Evolutionary conservation across 2,888 invertebrate genomes (phyloP).

Genomic region (Eucriotettix oculatus): DNA sequence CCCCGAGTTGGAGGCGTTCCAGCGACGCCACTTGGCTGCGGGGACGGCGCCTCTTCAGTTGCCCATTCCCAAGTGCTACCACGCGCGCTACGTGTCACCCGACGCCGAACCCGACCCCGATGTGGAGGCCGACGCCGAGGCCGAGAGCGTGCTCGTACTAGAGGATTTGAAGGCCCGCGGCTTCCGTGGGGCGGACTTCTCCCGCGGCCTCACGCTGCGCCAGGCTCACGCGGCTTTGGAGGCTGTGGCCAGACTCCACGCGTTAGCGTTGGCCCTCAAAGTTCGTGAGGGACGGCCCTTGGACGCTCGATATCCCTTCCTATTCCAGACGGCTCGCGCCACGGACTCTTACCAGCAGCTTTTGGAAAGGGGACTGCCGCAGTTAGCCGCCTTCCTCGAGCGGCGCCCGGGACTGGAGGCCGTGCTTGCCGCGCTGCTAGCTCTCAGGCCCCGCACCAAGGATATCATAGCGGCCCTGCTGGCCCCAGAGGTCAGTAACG

Average conservation of each 20-base stretch:
- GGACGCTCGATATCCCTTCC: slow-evolving; percentile 42
- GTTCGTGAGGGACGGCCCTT: slow-evolving; percentile 28
- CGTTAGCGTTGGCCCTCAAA: slow-evolving; percentile 48
- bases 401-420: slow-evolving; percentile 42
- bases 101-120: background rate
- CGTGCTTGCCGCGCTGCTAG: slow-evolving; percentile 41
- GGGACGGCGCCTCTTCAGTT: slow-evolving; percentile 34
- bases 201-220: slow-evolving; percentile 43
- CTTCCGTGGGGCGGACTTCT: slow-evolving; percentile 48
- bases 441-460: slow-evolving; percentile 47
- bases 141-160: slow-evolving; percentile 53
- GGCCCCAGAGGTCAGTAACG: slow-evolving; percentile 28
- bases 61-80: slow-evolving; percentile 54
- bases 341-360: slow-evolving; percentile 66
- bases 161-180: slow-evolving; percentile 50
- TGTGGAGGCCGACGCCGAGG: slow-evolving; percentile 21
- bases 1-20: slow-evolving; percentile 49
- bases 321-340: slow-evolving; percentile 62
- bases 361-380: slow-evolving; percentile 59
- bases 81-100: slow-evolving; percentile 38
- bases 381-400: slow-evolving; percentile 49
- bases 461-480: slow-evolving; percentile 52
- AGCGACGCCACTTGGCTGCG: slow-evolving; percentile 26
- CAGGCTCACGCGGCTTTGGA: slow-evolving; percentile 52
- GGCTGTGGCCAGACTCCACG: slow-evolving; percentile 56